These are phyloP conservation scores for Ciconia nigra DNA, from an alignment of 2,797 vertebrate species.

Conservation along the genomic window DNA sequence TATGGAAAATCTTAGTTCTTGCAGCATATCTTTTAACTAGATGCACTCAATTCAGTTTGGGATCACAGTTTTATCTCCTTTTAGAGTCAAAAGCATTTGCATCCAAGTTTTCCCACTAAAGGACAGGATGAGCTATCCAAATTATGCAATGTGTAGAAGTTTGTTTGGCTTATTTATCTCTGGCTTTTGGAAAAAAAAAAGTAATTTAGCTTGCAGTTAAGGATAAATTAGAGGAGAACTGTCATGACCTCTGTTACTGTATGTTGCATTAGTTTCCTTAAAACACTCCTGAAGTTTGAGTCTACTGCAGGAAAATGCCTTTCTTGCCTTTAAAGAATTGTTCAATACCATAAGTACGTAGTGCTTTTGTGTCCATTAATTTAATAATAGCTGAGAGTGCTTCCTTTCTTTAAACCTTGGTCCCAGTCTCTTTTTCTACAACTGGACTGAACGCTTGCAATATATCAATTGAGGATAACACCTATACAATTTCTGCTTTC, in stretches of 20 bases:
- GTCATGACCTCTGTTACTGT: neutral
- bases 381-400: neutral
- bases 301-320: neutral
- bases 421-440: neutral
- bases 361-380: neutral
- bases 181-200: neutral
- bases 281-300: neutral
- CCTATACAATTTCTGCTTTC: neutral
- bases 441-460: neutral
- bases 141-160: neutral
- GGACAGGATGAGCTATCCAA: neutral
- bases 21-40: neutral
- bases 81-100: neutral
- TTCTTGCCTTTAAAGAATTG: neutral
- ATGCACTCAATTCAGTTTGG: neutral
- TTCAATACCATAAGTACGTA: neutral
- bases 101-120: neutral
- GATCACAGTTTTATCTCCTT: neutral
- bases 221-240: neutral
- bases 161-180: neutral
- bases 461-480: neutral
- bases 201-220: neutral
- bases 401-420: neutral
- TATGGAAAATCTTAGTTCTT: neutral
- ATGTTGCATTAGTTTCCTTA: neutral